phyloP scores from a whole-genome alignment of 2,888 invertebrate species.

The Panorpa germanica region DNA sequence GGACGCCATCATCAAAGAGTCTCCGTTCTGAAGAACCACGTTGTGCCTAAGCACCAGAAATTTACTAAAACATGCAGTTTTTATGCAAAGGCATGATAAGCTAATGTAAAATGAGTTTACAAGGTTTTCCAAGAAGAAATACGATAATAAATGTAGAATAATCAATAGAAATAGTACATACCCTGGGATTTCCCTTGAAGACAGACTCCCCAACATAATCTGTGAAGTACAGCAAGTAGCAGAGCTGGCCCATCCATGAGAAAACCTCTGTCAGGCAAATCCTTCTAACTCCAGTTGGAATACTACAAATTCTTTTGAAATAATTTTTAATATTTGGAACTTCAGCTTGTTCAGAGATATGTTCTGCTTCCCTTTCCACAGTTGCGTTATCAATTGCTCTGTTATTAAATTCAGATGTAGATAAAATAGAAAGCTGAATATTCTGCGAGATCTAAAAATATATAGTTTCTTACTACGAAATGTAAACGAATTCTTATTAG shows the following conservation, averaged over 20 bases:
- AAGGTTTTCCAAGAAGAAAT: no score
- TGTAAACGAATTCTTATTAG: no score
- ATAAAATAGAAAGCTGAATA: no score
- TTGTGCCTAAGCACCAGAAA: conserved; percentile 16
- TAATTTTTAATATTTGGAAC: conserved; percentile 18
- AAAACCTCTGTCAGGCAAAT: conserved; percentile 40
- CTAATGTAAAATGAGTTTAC: no score
- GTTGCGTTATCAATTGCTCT: no score
- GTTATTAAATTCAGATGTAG: no score
- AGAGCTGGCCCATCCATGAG: conserved; percentile 47
- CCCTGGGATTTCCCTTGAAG: conserved; percentile 31
- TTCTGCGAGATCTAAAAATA: no score
- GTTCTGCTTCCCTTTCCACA: conserved; percentile 3
- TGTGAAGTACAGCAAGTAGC: conserved; percentile 45
- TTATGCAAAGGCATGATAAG: no score
- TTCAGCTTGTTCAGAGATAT: conserved; percentile 3
- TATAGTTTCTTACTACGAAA: no score
- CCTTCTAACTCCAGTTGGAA: conserved; percentile 35
- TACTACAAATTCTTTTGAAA: conserved; percentile 33
- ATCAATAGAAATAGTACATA: conserved; percentile 13
- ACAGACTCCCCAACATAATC: conserved; percentile 46
- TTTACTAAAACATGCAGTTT: no score
- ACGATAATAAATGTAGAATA: not conserved
- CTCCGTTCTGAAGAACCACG: conserved; percentile 15
- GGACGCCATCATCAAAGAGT: conserved; percentile 22